Base-by-base conservation (phyloP, 2,113 vertebrate genomes). In the Trogon melanurus region DNA sequence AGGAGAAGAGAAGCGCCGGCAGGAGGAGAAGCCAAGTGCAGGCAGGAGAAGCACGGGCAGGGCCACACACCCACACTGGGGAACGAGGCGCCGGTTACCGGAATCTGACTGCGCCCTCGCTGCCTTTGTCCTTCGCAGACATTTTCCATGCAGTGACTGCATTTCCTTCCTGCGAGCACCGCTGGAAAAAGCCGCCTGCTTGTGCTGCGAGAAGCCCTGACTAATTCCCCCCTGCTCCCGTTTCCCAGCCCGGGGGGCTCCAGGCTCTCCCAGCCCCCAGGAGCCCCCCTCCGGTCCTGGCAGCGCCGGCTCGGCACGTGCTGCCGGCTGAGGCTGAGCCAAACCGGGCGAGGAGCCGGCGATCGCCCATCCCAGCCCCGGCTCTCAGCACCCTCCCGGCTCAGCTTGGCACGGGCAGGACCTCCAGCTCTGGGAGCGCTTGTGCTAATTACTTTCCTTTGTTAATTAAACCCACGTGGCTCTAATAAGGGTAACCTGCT, bases 401-500 rank as follows among this genome's bases (percentile, higher is more conserved):
- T 83, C 93, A 64, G 95, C 64, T 86, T 93, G 73, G 91, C 94
- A 82, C 15, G 86, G 85, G 91, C 85, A 91, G 92, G 94, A 96
- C 95, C 96, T 88, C 92, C 92, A 92, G 91, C 95, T 96, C 87
- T 0, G 69, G 90, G 70, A 96, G 70, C 13, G n/a, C 73, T 74
- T 79, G 89, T 95, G 93, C 96, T 98, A 98, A 98, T 98, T 98
- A 98, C 97, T 96, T 96, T 93, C 97, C 95, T 97, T 97, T 97
- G 96, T 97, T 97, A 97, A 97, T 97, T 97, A 97, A 97, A 96
- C 96, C 97, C 98, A 97, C 96, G 94, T 95, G 96, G 96, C 97
- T 96, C 97, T 98, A 98, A 98, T 98, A 97, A 98, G 97, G 41
- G 97, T 98, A 98, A 98, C 98, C 98, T 98, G 98, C 98, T 98